Conservation (phyloP, 2,797 vertebrate species). For the Liasis olivaceus region DNA sequence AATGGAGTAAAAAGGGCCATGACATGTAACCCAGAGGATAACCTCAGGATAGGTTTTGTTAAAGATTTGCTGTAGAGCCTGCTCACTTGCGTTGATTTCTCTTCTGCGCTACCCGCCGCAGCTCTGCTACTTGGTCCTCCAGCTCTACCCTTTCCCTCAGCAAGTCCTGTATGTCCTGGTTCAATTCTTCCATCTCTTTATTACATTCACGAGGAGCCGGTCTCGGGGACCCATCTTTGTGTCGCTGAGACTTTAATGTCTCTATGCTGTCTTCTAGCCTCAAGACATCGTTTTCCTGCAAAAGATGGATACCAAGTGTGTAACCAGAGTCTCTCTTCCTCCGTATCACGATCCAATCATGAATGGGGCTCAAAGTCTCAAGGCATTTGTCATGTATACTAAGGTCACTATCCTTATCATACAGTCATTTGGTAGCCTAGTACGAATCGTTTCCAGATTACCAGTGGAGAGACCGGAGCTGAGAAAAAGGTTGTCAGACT, state of each 20-base stretch:
- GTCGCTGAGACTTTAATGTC: constrained; percentile 67
- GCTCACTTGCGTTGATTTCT: constrained; percentile 73
- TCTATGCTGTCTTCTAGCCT: constrained; percentile 70
- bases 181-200: constrained; percentile 63
- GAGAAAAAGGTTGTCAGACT: no score
- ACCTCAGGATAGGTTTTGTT: neutral
- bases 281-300: constrained; percentile 74
- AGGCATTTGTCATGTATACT: neutral
- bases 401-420: neutral
- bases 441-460: neutral
- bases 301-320: neutral
- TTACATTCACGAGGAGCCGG: constrained; percentile 41
- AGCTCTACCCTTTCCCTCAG: constrained; percentile 71
- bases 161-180: constrained; percentile 65
- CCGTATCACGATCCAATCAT: neutral
- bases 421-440: neutral
- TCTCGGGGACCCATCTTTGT: constrained; percentile 51
- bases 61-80: accelerated
- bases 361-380: neutral
- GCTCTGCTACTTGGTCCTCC: constrained; percentile 72
- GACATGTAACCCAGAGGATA: no score
- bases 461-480: neutral
- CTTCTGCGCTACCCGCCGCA: constrained; percentile 63
- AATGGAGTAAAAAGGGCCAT: neutral
- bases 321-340: neutral